Evolutionary conservation across 1,140 invertebrate species (phyloP), one percentile per base, ranked within the genome.

Genomic region (Helicorthomorpha holstii): DNA sequence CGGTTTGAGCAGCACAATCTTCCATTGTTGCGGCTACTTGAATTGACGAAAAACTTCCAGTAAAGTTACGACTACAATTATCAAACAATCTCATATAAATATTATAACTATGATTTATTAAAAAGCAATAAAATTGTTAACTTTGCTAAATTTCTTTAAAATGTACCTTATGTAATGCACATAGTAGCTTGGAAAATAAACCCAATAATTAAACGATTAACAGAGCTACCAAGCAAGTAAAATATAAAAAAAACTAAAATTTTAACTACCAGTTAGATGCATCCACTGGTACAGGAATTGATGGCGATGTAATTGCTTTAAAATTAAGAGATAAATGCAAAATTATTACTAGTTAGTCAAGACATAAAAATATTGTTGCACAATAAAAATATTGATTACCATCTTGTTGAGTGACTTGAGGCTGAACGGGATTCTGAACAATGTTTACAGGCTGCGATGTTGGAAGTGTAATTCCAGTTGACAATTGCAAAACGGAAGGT

Each of bases 401-500:
- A 46, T 46, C 44, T 46, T 46, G 44, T 46, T 41, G 38, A 19
- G 44, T 46, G 44, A 25, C 19, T 7, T 4, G 7, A 21, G 25
- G 44, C 12, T 4, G 4, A 34, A 16, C 16, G 29, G 16, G 7
- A 34, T 7, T 16, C 29, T 34, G 29, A 7, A 46, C 44, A 22
- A 19, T 7, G 21, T 4, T 46, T 19, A 22, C 12, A 21, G 44
- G 44, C 44, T 4, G 44, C 7, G 19, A 22, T 7, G 29, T 16
- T 16, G n/a, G n/a, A n/a, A 34, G 16, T 7, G 44, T 22, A 10
- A 21, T 27, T 10, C 16, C 10, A 16, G 10, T 60, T 52, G 48
- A 70, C 69, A 3, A 72, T 72, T 22, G 76, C 66, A 19, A 75
- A 67, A 16, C 71, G 67, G 34, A 67, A 66, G 55, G 79, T 72